Evolutionary conservation across 2,888 invertebrate genomes (phyloP).

Genomic region (Microdon myrmicae): DNA sequence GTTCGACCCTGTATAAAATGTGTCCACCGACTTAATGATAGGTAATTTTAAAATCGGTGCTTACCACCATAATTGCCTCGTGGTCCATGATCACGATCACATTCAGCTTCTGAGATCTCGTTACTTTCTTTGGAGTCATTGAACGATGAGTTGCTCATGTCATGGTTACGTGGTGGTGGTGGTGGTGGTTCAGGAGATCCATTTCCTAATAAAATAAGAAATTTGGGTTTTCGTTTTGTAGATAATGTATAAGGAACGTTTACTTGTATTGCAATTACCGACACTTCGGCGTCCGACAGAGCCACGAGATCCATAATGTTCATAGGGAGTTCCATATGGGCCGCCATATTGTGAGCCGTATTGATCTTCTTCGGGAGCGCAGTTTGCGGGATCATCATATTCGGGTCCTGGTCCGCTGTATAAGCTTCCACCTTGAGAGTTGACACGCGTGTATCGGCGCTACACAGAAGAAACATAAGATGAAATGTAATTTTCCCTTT

Average conservation of each 20-base stretch:
- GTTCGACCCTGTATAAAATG: background rate
- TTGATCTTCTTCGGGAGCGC: slow-evolving; percentile 90
- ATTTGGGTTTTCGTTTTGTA: slow-evolving; percentile 34
- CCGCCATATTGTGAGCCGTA: slow-evolving; percentile 84
- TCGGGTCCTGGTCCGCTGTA: slow-evolving; percentile 79
- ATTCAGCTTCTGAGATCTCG: slow-evolving; percentile 93
- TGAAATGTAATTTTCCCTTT: background rate
- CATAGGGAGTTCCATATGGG: slow-evolving; percentile 85
- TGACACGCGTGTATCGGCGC: slow-evolving; percentile 79
- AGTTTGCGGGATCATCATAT: slow-evolving; percentile 93
- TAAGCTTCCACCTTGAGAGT: slow-evolving; percentile 73
- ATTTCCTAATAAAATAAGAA: slow-evolving; percentile 66
- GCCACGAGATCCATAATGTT: slow-evolving; percentile 88
- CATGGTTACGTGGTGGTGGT: slow-evolving; percentile 86
- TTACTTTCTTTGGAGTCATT: slow-evolving; percentile 95
- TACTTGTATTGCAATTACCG: slow-evolving; percentile 57
- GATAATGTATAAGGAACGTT: background rate
- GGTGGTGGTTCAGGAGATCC: slow-evolving; percentile 75
- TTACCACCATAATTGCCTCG: slow-evolving; percentile 85
- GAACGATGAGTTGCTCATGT: slow-evolving; percentile 82
- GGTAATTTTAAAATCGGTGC: slow-evolving; percentile 55
- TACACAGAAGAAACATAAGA: slow-evolving; percentile 48
- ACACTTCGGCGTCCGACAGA: slow-evolving; percentile 78
- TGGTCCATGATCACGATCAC: slow-evolving; percentile 85
- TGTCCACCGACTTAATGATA: background rate